Base-by-base conservation (phyloP, 1,140 invertebrate species). In the Drosophila bocqueti region DNA sequence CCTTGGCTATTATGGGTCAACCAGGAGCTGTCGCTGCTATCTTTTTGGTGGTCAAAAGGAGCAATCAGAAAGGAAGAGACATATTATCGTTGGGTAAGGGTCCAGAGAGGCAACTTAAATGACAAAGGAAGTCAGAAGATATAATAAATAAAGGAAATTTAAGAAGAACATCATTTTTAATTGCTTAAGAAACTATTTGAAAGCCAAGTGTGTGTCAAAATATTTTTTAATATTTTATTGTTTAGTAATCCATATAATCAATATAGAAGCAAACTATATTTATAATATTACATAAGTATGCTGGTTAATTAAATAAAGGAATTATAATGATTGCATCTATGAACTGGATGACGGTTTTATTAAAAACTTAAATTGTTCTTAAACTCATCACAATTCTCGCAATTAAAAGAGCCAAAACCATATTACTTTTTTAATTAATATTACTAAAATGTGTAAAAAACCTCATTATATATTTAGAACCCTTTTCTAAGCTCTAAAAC, bases 1-100 rank as follows among this genome's bases (percentile, higher is more conserved):
- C 26, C 7, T 42, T 47, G 42, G 15, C 15, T 10, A 21, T 68
- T 42, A 55, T 58, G 45, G 69, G 52, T 59, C 36, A 59, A 66
- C 62, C 47, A 59, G 52, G 43, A 72, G 50, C 36, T 18, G 42
- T 69, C 57, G 2, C 18, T 16, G 13, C 13, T 29, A n/a, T 36
- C 38, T 52, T 40, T 36, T 26, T 40, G 36, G 10, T 26, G 50
- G 71, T 50, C 49, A 52, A 6, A 43, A 29, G 24, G 29, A 72
- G 31, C 36, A 57, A 69, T 40, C 46, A 21, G 7, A 29, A 69
- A 38, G 63, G 38, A 43, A 67, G 21, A n/a, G 4, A 9, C 8
- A 38, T 21, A 46, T 46, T 62, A 36, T 46, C 0, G 16, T 40
- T 57, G 6, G 40, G 3, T 24, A 57, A 26, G 34, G 36, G 36